Conservation (phyloP, 2,797 vertebrate species). For the Spinibarbus caldwelli region DNA sequence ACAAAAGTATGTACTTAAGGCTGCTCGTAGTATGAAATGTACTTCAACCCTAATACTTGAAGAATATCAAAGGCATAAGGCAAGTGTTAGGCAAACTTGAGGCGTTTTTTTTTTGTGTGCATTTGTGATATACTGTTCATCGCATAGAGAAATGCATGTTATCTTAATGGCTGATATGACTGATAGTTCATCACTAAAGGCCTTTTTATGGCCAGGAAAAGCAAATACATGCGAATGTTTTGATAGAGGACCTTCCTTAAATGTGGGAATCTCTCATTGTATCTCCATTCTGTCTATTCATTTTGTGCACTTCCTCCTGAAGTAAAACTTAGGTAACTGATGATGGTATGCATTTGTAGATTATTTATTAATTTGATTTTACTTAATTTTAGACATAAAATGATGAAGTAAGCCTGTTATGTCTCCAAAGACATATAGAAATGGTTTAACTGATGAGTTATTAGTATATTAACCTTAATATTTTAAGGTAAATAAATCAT, state of each 20-base stretch:
- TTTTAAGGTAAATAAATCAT: not conserved
- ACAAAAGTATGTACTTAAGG: conserved; percentile 40
- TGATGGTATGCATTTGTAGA: conserved; percentile 1
- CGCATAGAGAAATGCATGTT: not conserved
- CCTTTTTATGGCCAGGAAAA: not conserved
- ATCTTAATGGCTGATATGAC: not conserved
- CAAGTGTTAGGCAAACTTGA: not conserved
- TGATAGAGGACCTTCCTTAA: not conserved
- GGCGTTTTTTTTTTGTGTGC: not conserved
- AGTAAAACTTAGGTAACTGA: not conserved
- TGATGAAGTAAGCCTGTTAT: not conserved
- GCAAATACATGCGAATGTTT: not conserved
- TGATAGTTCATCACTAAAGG: not conserved
- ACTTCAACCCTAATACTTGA: conserved; percentile 57
- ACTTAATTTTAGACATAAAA: conserved; percentile 6
- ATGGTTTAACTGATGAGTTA: not conserved
- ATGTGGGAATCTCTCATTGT: not conserved
- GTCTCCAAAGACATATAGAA: conserved; percentile 12
- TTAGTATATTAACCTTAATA: not conserved
- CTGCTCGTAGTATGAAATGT: conserved; percentile 46
- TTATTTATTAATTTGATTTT: not conserved
- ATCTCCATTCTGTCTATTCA: not conserved
- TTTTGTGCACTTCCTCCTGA: not conserved
- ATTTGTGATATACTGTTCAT: conserved; percentile 15
- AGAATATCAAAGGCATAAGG: conserved; percentile 39